Base-by-base conservation (phyloP, 2,888 invertebrate genomes). In the Dicyrtoma fusca region DNA sequence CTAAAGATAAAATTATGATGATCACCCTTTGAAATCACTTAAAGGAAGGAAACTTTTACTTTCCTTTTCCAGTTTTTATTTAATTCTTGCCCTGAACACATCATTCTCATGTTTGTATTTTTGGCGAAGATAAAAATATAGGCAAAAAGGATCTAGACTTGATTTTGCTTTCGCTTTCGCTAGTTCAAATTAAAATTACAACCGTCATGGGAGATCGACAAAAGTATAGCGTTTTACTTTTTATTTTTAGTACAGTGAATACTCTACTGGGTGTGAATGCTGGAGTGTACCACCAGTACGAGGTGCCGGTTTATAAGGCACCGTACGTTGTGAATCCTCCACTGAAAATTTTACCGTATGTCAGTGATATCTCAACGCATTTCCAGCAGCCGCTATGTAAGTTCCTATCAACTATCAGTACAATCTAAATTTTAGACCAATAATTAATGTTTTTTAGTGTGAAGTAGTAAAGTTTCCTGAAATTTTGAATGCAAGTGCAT, bases 21-120 rank as follows among this genome's bases (percentile, higher is more conserved):
- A 34, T 13, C 26, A 13, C n/a, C 5, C 63, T 26, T 14, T 23
- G 11, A 47, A 45, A 45, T 23, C 19, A 65, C 65, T 47, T 47
- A 65, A 65, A 65, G 51, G 49, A 65, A 65, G 26, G 49, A 65
- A 49, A 21, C 51, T 13, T 26, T 49, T 65, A 49, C 51, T 51
- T n/a, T 23, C 17, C 49, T 65, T 44, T 25, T 23, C 68, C 51
- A 51, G 19, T 68, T 55, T 44, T 23, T 34, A 5, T 21, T 55
- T n/a, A 55, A 19, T 68, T 68, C 62, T 34, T 25, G 26, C 26
- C n/a, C 19, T 10, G 19, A 61, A 25, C 25, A 61, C 62, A 42
- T 19, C 57, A 4, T 57, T 51, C n/a, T 17, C 51, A 51, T 51
- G 5, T 34, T n/a, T n/a, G n/a, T n/a, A n/a, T n/a, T n/a, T n/a